Evolutionary conservation across 2,113 vertebrate species (phyloP).

Genomic region (Rhagologus leucostigma): DNA sequence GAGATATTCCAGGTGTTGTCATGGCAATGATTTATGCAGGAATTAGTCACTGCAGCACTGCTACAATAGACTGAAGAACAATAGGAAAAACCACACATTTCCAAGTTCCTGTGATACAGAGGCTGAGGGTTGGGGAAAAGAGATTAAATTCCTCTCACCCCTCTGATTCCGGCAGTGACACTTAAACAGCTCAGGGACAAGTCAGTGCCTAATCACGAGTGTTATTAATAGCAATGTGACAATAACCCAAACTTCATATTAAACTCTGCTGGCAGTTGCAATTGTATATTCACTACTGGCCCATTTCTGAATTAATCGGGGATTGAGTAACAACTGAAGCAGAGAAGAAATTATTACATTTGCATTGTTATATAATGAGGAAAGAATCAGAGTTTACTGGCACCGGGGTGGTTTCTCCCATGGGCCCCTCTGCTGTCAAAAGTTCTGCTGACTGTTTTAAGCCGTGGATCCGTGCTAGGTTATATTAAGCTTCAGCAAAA

Average conservation of each 20-base stretch:
- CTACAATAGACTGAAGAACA: constrained; percentile 31
- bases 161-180: background rate
- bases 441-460: background rate
- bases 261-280: background rate
- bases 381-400: background rate
- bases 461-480: background rate
- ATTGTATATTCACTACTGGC: constrained; percentile 30
- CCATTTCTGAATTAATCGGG: constrained; percentile 40
- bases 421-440: background rate
- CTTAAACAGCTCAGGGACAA: constrained; percentile 23
- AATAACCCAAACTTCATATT: constrained; percentile 40
- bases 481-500: background rate
- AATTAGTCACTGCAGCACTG: constrained; percentile 36
- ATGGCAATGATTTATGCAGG: constrained; percentile 64
- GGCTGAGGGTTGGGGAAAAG: background rate
- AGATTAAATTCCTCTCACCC: constrained; percentile 7
- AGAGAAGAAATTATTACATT: constrained; percentile 40
- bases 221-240: constrained; percentile 19
- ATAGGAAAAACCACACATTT: constrained; percentile 14
- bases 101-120: background rate
- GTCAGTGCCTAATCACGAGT: background rate
- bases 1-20: constrained; percentile 57
- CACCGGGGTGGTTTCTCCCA: background rate
- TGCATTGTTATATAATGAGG: constrained; percentile 19
- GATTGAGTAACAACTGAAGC: constrained; percentile 48